phyloP scores from a whole-genome alignment of 2,888 invertebrate species.

The Teinopalpus imperialis region DNA sequence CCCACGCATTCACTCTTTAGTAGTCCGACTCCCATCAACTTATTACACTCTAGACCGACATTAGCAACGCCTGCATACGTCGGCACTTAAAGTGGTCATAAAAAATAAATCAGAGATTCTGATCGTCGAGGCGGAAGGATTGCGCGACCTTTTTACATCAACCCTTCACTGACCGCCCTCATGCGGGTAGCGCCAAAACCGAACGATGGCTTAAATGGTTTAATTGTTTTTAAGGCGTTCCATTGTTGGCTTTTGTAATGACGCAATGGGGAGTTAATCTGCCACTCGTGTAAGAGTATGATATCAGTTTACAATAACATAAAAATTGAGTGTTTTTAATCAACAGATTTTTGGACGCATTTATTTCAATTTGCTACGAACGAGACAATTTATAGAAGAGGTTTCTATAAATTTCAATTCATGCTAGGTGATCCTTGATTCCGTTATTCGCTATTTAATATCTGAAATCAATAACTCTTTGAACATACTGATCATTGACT shows the following conservation, averaged over 20 bases:
- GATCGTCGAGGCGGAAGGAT: conserved; percentile 48
- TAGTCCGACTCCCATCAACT: too few species aligned
- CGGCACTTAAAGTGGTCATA: conserved; percentile 48
- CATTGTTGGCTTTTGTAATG: conserved; percentile 18
- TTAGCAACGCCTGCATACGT: conserved; percentile 71
- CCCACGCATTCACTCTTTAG: too few species aligned
- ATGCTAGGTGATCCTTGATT: too few species aligned
- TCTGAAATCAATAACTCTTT: too few species aligned
- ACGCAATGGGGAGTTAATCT: conserved; percentile 13
- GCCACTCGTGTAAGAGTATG: conserved; percentile 4
- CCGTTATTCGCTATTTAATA: too few species aligned
- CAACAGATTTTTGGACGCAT: too few species aligned
- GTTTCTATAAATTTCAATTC: too few species aligned
- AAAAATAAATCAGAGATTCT: conserved; percentile 65
- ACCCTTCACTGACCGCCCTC: conserved; percentile 35
- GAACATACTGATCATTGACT: too few species aligned
- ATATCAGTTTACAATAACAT: conserved; percentile 16
- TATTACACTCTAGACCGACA: conserved; percentile 30
- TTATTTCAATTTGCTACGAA: too few species aligned
- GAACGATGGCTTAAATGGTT: conserved; percentile 38
- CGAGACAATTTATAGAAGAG: too few species aligned
- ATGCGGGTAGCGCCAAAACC: conserved; percentile 48
- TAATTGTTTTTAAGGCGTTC: conserved; percentile 34
- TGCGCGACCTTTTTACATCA: conserved; percentile 44
- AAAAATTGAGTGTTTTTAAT: too few species aligned